Base-by-base conservation (phyloP, 1,140 invertebrate species). In the Philotrypesis tridentata region DNA sequence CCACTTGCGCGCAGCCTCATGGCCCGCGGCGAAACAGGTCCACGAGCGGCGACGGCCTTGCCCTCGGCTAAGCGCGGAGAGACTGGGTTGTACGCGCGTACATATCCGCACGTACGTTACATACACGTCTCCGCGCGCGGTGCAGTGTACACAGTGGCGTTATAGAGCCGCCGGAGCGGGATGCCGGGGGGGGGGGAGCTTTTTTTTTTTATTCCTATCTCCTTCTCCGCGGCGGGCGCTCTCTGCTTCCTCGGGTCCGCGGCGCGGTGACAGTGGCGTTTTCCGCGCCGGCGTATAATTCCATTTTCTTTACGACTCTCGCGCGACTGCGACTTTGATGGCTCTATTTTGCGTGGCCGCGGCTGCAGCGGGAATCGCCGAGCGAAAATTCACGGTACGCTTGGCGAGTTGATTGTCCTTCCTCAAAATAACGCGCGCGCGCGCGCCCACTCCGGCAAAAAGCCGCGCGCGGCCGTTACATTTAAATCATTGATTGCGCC, bases 1-100 rank as follows among this genome's bases (percentile, higher is more conserved):
- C 83, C 74, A 77, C 61, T 21, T 33, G 25, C 33, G 27, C 6
- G 37, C 74, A 76, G 63, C 37, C 86, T 86, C 84, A 79, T 85
- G 83, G 88, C 88, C 88, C 65, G 55, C 74, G 85, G 89, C 89
- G 76, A 87, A 84, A 87, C 88, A 86, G 84, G 88, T 90, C 85
- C 80, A 85, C 72, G 61, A 43, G 75, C 81, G 78, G 75, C 82
- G 74, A 76, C 87, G 88, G 83, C 89, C 89, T 90, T 90, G 89
- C 89, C 87, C 78, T 83, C 33, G 88, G 89, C 48, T 55, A 55
- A 55, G 48, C 21, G 17, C 14, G 48, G 40, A 43, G 40, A 55
- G 48, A 55, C 48, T 55, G 48, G 1, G 17, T 17, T 6, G n/a
- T 17, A 17, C 55, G 17, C 23, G 25, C 21, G 55, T 3, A 17